A percentile compares a stretch with the other conserved stretches of the same genome.
Evolutionary conservation across 2,113 vertebrate species (phyloP).

Genomic region (Sceloporus undulatus): DNA sequence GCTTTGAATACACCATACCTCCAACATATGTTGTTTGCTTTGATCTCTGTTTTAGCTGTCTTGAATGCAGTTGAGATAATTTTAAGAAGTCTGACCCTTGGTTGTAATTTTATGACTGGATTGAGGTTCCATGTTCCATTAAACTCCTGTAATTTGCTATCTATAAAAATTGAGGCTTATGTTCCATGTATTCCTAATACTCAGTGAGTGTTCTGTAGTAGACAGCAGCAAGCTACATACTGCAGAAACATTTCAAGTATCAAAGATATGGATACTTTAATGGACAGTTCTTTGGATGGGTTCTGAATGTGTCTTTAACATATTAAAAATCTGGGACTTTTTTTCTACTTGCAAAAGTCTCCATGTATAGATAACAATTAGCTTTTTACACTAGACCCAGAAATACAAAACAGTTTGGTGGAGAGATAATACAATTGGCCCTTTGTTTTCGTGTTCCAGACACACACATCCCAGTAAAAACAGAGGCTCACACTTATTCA

Average conservation of each 20-base stretch:
- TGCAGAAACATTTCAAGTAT: background rate
- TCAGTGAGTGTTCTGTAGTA: constrained; percentile 47
- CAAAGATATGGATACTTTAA: constrained; percentile 15
- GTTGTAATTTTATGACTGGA: constrained; percentile 62
- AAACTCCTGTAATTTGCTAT: constrained; percentile 61
- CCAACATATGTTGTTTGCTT: constrained; percentile 72
- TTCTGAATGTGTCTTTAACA: background rate
- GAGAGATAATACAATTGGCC: background rate
- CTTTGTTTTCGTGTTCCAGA: too few species aligned
- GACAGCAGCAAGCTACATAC: constrained; percentile 47
- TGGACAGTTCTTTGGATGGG: background rate
- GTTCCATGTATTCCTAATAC: constrained; percentile 45
- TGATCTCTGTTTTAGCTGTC: constrained; percentile 63
- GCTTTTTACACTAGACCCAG: too few species aligned
- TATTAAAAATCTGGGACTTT: background rate
- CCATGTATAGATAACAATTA: background rate
- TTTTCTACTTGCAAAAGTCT: background rate
- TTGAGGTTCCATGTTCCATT: constrained; percentile 62
- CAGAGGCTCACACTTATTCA: too few species aligned
- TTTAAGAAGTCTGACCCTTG: constrained; percentile 68
- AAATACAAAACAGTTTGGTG: background rate
- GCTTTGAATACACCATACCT: constrained; percentile 65
- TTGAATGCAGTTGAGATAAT: constrained; percentile 70
- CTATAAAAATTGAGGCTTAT: constrained; percentile 43
- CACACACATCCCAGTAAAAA: too few species aligned